Conservation (phyloP, 2,888 invertebrate species). For the Tinea pellionella region DNA sequence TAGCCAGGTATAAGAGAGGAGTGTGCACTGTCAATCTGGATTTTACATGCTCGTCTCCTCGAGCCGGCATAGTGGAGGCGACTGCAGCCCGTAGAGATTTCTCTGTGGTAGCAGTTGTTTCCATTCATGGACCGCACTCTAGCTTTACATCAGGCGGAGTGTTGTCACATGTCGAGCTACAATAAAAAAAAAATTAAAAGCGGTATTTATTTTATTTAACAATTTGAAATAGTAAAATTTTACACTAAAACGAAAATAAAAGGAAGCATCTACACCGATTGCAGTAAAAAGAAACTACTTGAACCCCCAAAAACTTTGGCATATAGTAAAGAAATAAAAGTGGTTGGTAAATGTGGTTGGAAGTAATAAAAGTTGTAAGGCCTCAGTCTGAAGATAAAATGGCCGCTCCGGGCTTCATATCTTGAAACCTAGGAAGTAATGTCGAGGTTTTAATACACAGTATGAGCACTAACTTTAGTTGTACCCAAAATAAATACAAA, state of each 20-base stretch:
- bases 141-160: too few relatives aligned
- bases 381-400: background rate
- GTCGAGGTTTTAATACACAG: background rate
- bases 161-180: too few relatives aligned
- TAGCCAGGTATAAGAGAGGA: too few relatives aligned
- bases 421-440: conserved; percentile 1
- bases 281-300: background rate
- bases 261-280: background rate
- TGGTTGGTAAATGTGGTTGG: background rate
- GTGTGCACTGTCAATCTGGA: too few relatives aligned
- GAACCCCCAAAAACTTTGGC: background rate
- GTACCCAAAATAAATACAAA: background rate
- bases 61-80: too few relatives aligned
- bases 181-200: too few relatives aligned
- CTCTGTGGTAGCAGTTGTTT: too few relatives aligned
- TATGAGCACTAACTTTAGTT: background rate
- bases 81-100: too few relatives aligned
- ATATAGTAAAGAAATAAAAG: conserved; percentile 6
- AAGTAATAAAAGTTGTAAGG: conserved; percentile 6
- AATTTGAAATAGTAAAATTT: background rate
- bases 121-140: too few relatives aligned
- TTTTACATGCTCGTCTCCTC: too few relatives aligned
- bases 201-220: too few relatives aligned
- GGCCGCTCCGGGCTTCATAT: conserved; percentile 3
- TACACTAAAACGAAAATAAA: background rate